Base-by-base conservation (phyloP, 1,140 invertebrate genomes). In the Ceratina australensis region DNA sequence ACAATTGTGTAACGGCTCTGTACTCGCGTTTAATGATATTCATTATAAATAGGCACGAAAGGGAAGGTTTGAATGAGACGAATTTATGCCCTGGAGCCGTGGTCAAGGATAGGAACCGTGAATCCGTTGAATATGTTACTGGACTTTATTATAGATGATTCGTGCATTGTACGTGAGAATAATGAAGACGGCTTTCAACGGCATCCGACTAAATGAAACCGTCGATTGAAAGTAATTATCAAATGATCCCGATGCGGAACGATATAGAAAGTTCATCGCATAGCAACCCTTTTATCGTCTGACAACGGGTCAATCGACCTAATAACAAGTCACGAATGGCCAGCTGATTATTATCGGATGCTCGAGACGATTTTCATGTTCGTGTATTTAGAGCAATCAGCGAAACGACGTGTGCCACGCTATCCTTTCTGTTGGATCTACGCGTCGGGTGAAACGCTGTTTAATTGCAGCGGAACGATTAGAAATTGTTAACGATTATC, bases 211-310 rank as follows among this genome's bases (percentile, higher is more conserved):
- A 68, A 85, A 84, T 85, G 66, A 77, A 65, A 78, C 68, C 28
- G 59, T n/a, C 66, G 79, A 84, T 81, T 81, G 82, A 84, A 85
- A 85, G 54, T 85, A 81, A 84, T 85, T 84, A 81, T 61, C 60
- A 78, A 69, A 80, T 78, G 69, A 80, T 83, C 81, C 16, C 78
- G 72, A 84, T 84, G 68, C 57, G 47, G 72, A 78, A 64, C 33
- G 73, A 78, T 84, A 85, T 80, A 65, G 63, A 81, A 84, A 84
- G 82, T 84, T 84, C 66, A 71, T 60, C 65, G 79, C 60, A 78
- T 54, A 68, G 54, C 42, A 74, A 68, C 22, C 22, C 57, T 72
- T 80, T 80, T 60, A 73, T 71, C 52, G 49, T 82, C 49, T 73
- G 50, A 77, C 50, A 54, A 77, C 50, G 28, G 7, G 22, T 12